These are phyloP conservation scores for Syngnathus floridae DNA, from an alignment of 2,113 vertebrate species.

Conservation along the genomic window DNA sequence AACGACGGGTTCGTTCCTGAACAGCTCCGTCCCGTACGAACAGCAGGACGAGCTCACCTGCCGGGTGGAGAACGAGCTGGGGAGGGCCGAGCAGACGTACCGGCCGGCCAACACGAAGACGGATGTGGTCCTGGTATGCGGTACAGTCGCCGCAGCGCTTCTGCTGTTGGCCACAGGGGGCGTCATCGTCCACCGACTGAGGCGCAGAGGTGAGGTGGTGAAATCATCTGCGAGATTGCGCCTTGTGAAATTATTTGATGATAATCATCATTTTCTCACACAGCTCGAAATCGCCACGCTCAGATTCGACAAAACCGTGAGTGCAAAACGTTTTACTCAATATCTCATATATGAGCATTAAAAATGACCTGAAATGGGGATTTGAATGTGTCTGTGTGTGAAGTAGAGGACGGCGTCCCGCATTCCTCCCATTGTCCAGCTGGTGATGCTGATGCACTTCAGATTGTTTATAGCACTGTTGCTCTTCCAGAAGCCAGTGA, in stretches of 20 bases:
- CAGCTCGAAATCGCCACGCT: not conserved
- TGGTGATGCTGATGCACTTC: not conserved
- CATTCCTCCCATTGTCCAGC: not conserved
- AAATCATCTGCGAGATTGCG: too few relatives aligned
- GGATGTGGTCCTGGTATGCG: not conserved
- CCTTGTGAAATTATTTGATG: not conserved
- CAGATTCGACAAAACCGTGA: not conserved
- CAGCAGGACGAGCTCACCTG: conserved; percentile 16
- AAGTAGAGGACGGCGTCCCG: not conserved
- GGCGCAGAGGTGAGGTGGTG: conserved; percentile 15
- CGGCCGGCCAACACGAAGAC: not conserved
- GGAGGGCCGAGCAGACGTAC: not conserved
- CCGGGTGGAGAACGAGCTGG: conserved; percentile 13
- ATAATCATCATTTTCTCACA: not conserved
- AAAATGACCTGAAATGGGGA: not conserved
- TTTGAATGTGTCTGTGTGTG: not conserved
- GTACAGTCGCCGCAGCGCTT: not conserved
- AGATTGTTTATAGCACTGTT: not conserved
- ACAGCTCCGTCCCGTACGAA: conserved; percentile 11
- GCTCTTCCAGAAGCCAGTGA: not conserved
- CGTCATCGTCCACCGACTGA: not conserved
- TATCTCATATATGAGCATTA: not conserved
- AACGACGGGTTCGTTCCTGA: fast-evolving
- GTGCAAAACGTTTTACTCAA: too few relatives aligned
- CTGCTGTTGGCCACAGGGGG: not conserved